These are phyloP conservation scores for Pristionchus entomophagus DNA, from an alignment of 2,888 invertebrate species.

Conservation along the genomic window DNA sequence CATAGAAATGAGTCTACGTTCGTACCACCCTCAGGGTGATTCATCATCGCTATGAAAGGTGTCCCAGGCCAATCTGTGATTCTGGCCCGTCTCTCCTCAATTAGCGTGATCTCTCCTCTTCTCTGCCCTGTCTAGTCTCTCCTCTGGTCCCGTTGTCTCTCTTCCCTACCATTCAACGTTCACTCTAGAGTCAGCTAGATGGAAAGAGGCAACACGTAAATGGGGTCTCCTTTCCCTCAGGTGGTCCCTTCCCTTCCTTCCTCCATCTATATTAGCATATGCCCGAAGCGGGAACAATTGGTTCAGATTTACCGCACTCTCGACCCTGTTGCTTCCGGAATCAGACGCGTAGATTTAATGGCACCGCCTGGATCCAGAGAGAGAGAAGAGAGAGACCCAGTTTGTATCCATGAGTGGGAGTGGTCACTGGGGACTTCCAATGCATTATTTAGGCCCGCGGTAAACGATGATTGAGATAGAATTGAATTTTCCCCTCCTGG, in stretches of 20 bases:
- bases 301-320: background rate
- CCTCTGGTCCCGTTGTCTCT: background rate
- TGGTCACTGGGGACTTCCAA: constrained; percentile 14
- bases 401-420: background rate
- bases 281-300: constrained; percentile 45
- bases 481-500: constrained; percentile 15
- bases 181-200: background rate
- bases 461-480: background rate
- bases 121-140: background rate
- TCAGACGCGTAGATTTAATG: constrained; percentile 2
- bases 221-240: constrained; percentile 48
- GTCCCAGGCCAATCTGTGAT: constrained; percentile 32
- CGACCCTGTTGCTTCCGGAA: constrained; percentile 1
- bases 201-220: constrained; percentile 36
- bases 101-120: background rate
- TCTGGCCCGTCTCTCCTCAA: background rate
- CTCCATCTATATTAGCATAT: constrained; percentile 48
- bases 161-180: background rate
- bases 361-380: constrained; percentile 23
- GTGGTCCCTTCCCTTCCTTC: constrained; percentile 44
- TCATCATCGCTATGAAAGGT: constrained; percentile 39
- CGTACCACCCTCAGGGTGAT: constrained; percentile 34
- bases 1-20: background rate
- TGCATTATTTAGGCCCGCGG: constrained; percentile 5
- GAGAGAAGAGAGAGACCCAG: too few species aligned